A percentile compares a stretch with the other conserved stretches of the same genome.
Conservation (phyloP, 2,888 invertebrate species). For the Meghimatium bilineatum region DNA sequence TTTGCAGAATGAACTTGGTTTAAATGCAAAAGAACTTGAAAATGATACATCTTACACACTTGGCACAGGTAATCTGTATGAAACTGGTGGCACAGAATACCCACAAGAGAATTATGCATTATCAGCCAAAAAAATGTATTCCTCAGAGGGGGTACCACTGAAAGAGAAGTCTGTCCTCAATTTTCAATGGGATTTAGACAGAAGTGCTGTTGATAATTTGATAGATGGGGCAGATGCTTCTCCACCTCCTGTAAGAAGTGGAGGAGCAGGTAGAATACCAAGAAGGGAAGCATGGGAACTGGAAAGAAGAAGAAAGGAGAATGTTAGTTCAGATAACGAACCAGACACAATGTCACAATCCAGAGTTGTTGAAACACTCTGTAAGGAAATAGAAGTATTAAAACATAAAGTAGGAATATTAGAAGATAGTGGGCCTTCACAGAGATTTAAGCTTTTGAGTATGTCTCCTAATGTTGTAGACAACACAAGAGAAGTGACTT, state of each 20-base stretch:
- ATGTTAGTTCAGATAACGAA: neutral
- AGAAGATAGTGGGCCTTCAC: constrained; percentile 51
- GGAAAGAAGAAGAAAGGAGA: constrained; percentile 39
- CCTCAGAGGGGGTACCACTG: neutral
- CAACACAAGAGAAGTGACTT: neutral
- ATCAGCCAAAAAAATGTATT: neutral
- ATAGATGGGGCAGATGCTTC: neutral
- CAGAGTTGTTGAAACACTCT: constrained; percentile 52
- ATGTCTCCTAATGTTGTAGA: constrained; percentile 11
- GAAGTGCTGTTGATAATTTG: constrained; percentile 1
- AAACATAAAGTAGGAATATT: constrained; percentile 66
- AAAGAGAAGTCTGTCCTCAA: constrained; percentile 2
- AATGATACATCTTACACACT: constrained; percentile 17
- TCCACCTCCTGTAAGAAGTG: constrained; percentile 30
- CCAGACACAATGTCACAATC: constrained; percentile 48
- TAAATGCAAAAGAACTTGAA: constrained; percentile 3
- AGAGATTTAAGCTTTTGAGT: neutral
- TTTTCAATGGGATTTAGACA: constrained; percentile 3
- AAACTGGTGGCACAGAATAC: neutral
- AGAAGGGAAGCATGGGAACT: constrained; percentile 56
- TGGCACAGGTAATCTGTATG: neutral
- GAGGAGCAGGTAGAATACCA: constrained; percentile 50
- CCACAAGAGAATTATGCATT: neutral
- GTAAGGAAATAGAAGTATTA: constrained; percentile 65
- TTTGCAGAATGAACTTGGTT: constrained; percentile 5